phyloP scores from a whole-genome alignment of 2,113 vertebrate species.

The Nanorana parkeri region DNA sequence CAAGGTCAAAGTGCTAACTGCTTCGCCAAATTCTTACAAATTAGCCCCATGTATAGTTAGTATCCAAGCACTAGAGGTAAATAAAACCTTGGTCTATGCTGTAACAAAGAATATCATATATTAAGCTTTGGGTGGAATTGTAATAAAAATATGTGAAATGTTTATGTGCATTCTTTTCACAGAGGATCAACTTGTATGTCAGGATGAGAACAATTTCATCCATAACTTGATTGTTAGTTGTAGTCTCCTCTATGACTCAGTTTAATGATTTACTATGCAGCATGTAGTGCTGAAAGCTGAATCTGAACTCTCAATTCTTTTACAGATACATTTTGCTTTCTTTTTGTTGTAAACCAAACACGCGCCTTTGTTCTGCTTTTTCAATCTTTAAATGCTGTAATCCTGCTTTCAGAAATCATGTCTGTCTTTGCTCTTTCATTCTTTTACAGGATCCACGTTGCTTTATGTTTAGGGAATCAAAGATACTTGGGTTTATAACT shows the following conservation, averaged over 20 bases:
- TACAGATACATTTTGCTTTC: too few species aligned
- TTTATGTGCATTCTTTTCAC: neutral
- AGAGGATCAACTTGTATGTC: neutral
- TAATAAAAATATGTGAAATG: neutral
- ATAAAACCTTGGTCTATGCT: too few species aligned
- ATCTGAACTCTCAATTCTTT: too few species aligned
- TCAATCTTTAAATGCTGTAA: neutral
- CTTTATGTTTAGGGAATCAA: conserved; percentile 24
- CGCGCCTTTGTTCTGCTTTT: neutral
- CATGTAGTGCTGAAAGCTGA: neutral
- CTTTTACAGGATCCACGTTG: neutral
- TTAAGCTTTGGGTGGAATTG: too few species aligned
- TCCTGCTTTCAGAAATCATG: conserved; percentile 25
- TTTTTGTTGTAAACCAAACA: neutral
- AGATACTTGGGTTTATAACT: conserved; percentile 2
- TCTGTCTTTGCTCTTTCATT: neutral
- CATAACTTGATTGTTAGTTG: neutral
- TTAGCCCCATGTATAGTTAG: too few species aligned
- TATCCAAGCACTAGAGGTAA: too few species aligned
- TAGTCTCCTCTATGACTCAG: neutral
- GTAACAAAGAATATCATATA: too few species aligned
- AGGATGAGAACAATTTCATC: neutral
- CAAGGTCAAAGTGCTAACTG: too few species aligned
- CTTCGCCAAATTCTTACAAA: too few species aligned
- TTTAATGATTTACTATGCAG: neutral